These are phyloP conservation scores for Setipinna tenuifilis DNA, from an alignment of 2,797 vertebrate species.

Conservation along the genomic window DNA sequence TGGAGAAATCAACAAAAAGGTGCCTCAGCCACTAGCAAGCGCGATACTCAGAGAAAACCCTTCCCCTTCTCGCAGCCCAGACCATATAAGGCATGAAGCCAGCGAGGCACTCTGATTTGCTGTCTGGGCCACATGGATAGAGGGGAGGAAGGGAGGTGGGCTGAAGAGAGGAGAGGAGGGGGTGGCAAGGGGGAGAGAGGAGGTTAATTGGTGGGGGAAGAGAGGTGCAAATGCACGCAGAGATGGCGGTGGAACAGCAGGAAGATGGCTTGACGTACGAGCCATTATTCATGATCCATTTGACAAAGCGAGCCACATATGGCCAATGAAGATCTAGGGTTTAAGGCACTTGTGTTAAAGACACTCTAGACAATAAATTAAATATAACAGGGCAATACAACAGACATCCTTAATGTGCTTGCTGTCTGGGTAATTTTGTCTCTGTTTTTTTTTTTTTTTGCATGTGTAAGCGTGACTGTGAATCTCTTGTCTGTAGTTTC, in stretches of 20 bases:
- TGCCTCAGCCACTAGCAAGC: background rate
- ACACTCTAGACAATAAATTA: slow-evolving; percentile 8
- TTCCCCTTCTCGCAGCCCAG: slow-evolving; percentile 29
- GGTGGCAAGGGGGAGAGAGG: slow-evolving; percentile 13
- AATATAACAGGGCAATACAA: background rate
- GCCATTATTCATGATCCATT: slow-evolving; percentile 22
- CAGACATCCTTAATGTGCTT: background rate
- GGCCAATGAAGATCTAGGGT: background rate
- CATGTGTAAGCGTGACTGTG: background rate
- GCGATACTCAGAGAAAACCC: background rate
- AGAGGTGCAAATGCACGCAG: slow-evolving; percentile 10
- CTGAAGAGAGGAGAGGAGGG: background rate
- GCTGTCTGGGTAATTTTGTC: background rate
- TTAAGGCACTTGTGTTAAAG: background rate
- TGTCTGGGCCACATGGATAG: slow-evolving; percentile 30
- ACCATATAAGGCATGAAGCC: slow-evolving; percentile 53
- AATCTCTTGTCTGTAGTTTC: background rate
- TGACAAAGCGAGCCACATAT: slow-evolving; percentile 15
- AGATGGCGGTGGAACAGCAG: slow-evolving; percentile 22
- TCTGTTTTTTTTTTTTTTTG: background rate
- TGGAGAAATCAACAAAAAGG: background rate
- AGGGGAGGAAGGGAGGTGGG: background rate
- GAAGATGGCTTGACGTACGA: background rate
- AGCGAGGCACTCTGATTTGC: slow-evolving; percentile 37
- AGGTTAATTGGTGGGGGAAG: slow-evolving; percentile 32